A percentile compares a stretch with the other conserved stretches of the same genome.
Conservation (phyloP, 2,113 vertebrate genomes). For the Dicerorhinus sumatrensis region DNA sequence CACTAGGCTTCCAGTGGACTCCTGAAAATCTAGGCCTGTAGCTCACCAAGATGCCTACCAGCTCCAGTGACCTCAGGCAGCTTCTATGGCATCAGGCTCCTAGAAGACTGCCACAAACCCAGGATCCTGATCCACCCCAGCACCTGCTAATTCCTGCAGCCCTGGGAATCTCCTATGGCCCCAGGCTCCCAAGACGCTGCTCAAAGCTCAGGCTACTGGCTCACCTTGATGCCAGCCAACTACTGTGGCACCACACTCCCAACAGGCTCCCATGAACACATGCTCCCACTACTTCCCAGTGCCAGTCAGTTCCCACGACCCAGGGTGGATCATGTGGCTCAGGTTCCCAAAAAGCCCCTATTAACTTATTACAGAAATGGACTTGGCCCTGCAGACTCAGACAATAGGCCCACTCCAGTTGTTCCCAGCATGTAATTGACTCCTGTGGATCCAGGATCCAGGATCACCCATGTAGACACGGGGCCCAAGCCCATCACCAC, state of each 20-base stretch:
- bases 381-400: not conserved
- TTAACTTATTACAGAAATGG: not conserved
- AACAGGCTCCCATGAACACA: not conserved
- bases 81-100: not conserved
- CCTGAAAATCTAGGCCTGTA: not conserved
- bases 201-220: not conserved
- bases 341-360: not conserved
- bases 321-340: not conserved
- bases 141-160: not conserved
- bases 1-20: not conserved
- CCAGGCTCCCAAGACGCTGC: not conserved
- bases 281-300: not conserved
- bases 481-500: not conserved
- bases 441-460: not conserved
- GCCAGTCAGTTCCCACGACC: not conserved
- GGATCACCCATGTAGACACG: not conserved
- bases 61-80: not conserved
- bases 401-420: not conserved
- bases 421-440: not conserved
- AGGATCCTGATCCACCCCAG: not conserved
- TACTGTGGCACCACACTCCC: not conserved
- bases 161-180: too few relatives aligned
- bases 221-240: not conserved
- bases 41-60: too few relatives aligned
- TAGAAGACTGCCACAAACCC: not conserved